These are phyloP conservation scores for Slavum lentiscoides DNA, from an alignment of 2,888 invertebrate genomes.

Conservation along the genomic window DNA sequence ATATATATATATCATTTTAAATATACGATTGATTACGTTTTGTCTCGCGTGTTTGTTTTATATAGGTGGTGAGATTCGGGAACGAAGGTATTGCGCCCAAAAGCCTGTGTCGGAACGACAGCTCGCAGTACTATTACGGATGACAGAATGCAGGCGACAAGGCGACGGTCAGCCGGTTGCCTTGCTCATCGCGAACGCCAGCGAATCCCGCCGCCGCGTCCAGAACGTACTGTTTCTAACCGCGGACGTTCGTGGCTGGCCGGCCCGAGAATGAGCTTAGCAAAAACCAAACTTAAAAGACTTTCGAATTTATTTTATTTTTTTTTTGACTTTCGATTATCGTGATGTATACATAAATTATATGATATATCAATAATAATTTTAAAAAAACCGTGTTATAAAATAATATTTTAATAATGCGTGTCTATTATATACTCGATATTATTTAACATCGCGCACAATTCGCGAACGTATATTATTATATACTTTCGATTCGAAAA, in stretches of 20 bases:
- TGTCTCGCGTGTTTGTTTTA: too few species aligned
- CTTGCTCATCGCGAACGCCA: slow-evolving; percentile 48
- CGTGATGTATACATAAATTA: background rate
- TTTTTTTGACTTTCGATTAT: slow-evolving; percentile 7
- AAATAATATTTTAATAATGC: background rate
- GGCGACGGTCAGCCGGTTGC: slow-evolving; percentile 51
- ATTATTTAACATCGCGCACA: background rate
- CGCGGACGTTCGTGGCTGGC: slow-evolving; percentile 34
- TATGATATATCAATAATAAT: too few species aligned
- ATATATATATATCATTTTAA: too few species aligned
- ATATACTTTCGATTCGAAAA: too few species aligned
- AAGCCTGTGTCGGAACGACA: slow-evolving; percentile 69
- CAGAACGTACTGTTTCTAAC: slow-evolving; percentile 51
- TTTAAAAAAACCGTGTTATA: slow-evolving; percentile 5
- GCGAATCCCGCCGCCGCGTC: slow-evolving; percentile 38
- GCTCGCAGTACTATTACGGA: slow-evolving; percentile 75
- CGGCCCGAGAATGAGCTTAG: slow-evolving; percentile 44
- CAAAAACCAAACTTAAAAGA: slow-evolving; percentile 39
- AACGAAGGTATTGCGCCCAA: slow-evolving; percentile 62
- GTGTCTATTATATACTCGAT: background rate
- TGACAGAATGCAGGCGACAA: slow-evolving; percentile 68
- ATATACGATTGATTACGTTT: too few species aligned
- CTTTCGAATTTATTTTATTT: slow-evolving; percentile 48
- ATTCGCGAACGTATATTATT: too few species aligned
- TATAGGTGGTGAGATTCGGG: slow-evolving; percentile 60